phyloP scores from a whole-genome alignment of 2,113 vertebrate species.

The Choloepus hoffmanni region DNA sequence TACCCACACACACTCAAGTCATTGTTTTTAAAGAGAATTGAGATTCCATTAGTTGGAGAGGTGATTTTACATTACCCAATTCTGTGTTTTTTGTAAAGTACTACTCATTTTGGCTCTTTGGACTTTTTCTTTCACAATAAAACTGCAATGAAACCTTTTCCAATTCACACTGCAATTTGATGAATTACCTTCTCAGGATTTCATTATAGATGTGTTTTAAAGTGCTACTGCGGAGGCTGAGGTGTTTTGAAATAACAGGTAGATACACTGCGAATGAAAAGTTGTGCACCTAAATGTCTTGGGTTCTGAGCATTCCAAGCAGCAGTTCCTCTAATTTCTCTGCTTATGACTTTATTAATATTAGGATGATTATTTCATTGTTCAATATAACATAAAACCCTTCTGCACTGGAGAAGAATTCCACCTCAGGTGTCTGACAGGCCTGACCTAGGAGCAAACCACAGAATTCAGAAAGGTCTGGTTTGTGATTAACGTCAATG shows the following conservation, averaged over 20 bases:
- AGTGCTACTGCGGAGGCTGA: slow-evolving; percentile 40
- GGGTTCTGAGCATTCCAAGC: neutral
- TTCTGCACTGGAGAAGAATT: neutral
- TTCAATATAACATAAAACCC: slow-evolving; percentile 23
- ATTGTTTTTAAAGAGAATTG: slow-evolving; percentile 64
- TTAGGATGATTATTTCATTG: neutral
- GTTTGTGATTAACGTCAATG: neutral
- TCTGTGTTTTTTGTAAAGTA: slow-evolving; percentile 55
- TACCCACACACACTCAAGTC: neutral
- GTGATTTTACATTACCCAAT: slow-evolving; percentile 52
- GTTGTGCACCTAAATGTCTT: neutral
- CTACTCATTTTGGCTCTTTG: slow-evolving; percentile 46
- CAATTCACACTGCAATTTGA: slow-evolving; percentile 73
- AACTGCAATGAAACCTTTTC: slow-evolving; percentile 62
- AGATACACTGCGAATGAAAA: neutral
- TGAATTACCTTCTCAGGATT: slow-evolving; percentile 72
- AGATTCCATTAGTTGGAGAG: neutral
- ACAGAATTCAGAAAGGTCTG: neutral
- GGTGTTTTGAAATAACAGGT: slow-evolving; percentile 68
- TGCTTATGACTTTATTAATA: slow-evolving; percentile 44
- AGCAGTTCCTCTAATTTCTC: neutral
- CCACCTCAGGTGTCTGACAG: neutral
- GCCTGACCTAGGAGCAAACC: neutral
- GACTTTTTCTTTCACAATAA: slow-evolving; percentile 43
- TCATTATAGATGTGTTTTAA: slow-evolving; percentile 66